A percentile compares a stretch with the other conserved stretches of the same genome.
These are phyloP conservation scores for Hylaea fasciaria DNA, from an alignment of 2,888 invertebrate species.

Conservation along the genomic window DNA sequence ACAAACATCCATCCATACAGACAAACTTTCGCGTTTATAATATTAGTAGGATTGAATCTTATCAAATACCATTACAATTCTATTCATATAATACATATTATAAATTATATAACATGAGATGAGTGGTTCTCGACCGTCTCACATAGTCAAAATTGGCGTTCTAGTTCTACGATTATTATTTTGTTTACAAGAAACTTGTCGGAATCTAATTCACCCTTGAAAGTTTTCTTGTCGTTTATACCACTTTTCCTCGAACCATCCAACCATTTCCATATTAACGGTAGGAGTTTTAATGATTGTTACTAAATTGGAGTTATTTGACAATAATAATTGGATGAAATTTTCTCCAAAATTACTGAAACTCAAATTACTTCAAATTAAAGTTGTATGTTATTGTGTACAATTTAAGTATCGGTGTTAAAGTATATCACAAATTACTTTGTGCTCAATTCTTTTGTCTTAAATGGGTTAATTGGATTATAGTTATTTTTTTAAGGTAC, in stretches of 20 bases:
- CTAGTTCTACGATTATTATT: slow-evolving; percentile 6
- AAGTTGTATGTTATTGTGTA: slow-evolving; percentile 5
- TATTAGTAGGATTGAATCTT: too few species aligned
- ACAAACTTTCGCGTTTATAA: too few species aligned
- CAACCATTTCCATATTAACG: slow-evolving; percentile 24
- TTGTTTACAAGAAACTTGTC: slow-evolving; percentile 18
- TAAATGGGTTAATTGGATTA: neutral
- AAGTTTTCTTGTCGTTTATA: slow-evolving; percentile 19
- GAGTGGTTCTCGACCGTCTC: too few species aligned
- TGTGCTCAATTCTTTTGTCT: neutral
- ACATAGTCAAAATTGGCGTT: too few species aligned
- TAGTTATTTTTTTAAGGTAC: too few species aligned
- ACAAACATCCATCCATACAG: too few species aligned
- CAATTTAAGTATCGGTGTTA: neutral
- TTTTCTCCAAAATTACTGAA: slow-evolving; percentile 24
- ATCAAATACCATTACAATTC: too few species aligned
- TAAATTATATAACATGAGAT: too few species aligned
- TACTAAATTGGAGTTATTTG: slow-evolving; percentile 38
- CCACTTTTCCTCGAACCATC: slow-evolving; percentile 22
- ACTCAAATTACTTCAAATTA: slow-evolving; percentile 7
- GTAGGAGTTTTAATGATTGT: slow-evolving; percentile 29
- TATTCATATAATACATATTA: too few species aligned
- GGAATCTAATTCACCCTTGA: slow-evolving; percentile 13
- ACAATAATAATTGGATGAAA: slow-evolving; percentile 36
- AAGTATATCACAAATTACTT: neutral